Percentiles rank a stretch among this genome's conserved stretches.
Conservation (phyloP, 2,888 invertebrate species). For the Philereme vetulata region DNA sequence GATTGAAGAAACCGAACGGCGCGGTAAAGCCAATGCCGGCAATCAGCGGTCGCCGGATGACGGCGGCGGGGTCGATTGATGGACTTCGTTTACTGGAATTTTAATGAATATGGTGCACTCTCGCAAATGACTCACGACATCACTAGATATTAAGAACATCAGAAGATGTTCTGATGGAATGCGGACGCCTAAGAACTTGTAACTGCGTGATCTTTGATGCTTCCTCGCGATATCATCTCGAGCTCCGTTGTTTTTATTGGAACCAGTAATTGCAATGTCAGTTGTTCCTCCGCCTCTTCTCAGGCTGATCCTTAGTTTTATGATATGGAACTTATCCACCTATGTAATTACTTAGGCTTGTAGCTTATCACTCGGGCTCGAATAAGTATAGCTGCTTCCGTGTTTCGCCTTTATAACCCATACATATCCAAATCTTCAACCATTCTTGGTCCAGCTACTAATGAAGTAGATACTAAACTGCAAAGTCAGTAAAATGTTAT, state of each 20-base stretch:
- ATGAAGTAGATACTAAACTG: too few relatives aligned
- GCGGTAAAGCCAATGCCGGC: constrained; percentile 39
- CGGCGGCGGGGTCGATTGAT: constrained; percentile 50
- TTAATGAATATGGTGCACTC: constrained; percentile 72
- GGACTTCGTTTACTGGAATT: constrained; percentile 68
- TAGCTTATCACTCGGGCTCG: too few relatives aligned
- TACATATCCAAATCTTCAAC: too few relatives aligned
- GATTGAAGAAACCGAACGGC: constrained; percentile 52
- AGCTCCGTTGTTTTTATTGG: constrained; percentile 24
- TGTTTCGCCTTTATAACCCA: too few relatives aligned
- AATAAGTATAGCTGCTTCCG: too few relatives aligned
- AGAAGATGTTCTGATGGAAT: constrained; percentile 75
- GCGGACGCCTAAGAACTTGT: constrained; percentile 72
- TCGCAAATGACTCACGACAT: constrained; percentile 68
- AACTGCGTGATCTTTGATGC: constrained; percentile 52
- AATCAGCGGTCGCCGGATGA: constrained; percentile 50
- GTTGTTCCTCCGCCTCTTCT: not conserved
- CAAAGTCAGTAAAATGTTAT: too few relatives aligned
- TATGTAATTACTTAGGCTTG: too few relatives aligned
- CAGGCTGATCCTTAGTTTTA: too few relatives aligned
- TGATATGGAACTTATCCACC: too few relatives aligned
- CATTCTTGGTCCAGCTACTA: too few relatives aligned
- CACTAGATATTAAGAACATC: constrained; percentile 68
- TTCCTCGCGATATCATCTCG: constrained; percentile 31
- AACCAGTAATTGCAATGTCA: constrained; percentile 6